Percentiles rank a stretch among this genome's conserved stretches.
phyloP scores from a whole-genome alignment of 2,113 vertebrate genomes.

The Ceuthmochares aereus region DNA sequence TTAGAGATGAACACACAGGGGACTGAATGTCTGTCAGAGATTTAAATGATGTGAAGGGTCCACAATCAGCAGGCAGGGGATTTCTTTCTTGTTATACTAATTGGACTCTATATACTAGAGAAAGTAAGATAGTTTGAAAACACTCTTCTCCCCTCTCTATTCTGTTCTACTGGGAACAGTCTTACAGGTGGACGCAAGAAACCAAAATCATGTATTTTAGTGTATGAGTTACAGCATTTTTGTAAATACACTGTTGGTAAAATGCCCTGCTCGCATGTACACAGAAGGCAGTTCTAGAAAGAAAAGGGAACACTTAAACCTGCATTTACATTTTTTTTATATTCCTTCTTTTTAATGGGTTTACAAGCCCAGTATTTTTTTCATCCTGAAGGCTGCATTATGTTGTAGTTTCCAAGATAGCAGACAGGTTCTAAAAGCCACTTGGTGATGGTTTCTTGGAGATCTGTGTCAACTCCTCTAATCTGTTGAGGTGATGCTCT shows the following conservation, averaged over 20 bases:
- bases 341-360: background rate
- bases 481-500: background rate
- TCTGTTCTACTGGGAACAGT: background rate
- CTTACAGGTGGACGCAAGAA: background rate
- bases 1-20: constrained; percentile 3
- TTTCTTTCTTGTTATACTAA: constrained; percentile 27
- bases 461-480: background rate
- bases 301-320: background rate
- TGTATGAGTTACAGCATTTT: background rate
- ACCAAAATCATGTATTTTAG: background rate
- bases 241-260: background rate
- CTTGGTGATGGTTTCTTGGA: background rate
- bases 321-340: background rate
- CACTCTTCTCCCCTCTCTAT: background rate
- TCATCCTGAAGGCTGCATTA: background rate
- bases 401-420: background rate
- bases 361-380: background rate
- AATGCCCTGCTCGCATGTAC: background rate
- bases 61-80: background rate
- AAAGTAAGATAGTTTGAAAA: constrained; percentile 14
- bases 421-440: background rate
- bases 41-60: background rate
- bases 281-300: background rate
- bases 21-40: background rate
- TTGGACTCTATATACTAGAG: background rate